A percentile compares a stretch with the other conserved stretches of the same genome.
Conservation (phyloP, 2,797 vertebrate genomes). For the Potorous gilbertii region DNA sequence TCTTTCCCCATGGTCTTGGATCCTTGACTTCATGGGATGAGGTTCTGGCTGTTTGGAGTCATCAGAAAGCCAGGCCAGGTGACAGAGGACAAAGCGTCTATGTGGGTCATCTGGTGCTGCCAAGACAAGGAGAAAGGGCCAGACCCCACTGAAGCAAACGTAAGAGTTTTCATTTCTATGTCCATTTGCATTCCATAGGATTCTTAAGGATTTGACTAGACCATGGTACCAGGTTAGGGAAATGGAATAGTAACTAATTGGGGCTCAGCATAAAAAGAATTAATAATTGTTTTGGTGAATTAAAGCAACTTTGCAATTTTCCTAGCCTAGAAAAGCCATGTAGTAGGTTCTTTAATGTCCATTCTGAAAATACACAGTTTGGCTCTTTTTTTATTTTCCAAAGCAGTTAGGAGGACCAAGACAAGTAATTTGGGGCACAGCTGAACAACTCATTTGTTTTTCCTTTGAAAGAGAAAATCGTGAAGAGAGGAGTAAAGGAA, state of each 20-base stretch:
- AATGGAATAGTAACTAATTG: not conserved
- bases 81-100: not conserved
- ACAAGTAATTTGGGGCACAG: conserved; percentile 36
- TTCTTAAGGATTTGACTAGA: conserved; percentile 20
- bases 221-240: not conserved
- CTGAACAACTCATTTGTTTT: conserved; percentile 42
- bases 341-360: not conserved
- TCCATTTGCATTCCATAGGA: not conserved
- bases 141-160: not conserved
- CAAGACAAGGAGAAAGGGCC: not conserved
- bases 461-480: conserved; percentile 46
- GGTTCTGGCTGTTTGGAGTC: conserved; percentile 26
- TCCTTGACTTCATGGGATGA: not conserved
- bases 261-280: not conserved
- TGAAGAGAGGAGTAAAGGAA: conserved; percentile 32
- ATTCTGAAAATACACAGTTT: not conserved
- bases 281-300: not conserved
- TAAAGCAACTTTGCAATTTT: not conserved
- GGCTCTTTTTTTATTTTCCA: not conserved
- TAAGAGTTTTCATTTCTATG: conserved; percentile 41
- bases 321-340: not conserved
- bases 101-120: conserved; percentile 12
- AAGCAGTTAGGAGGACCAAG: not conserved
- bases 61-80: conserved; percentile 39
- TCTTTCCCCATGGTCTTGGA: conserved; percentile 1